phyloP scores from a whole-genome alignment of 2,888 invertebrate species.

The Ethmia dodecea region DNA sequence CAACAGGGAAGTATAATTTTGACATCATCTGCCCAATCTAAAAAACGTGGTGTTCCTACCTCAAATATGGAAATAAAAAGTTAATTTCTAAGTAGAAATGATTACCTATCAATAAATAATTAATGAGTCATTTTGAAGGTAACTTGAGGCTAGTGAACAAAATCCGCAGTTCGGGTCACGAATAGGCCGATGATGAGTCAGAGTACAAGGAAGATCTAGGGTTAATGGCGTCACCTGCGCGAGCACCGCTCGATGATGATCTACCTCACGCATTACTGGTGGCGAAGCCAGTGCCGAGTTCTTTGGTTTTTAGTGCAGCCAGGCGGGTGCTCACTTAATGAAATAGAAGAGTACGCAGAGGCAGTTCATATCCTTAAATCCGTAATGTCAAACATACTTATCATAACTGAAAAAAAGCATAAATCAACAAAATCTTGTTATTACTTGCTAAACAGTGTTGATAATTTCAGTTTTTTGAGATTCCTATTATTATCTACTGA shows the following conservation, averaged over 20 bases:
- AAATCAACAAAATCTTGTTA: no score
- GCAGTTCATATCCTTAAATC: conserved; percentile 9
- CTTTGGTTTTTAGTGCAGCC: no score
- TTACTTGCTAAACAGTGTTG: no score
- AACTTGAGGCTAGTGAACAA: conserved; percentile 48
- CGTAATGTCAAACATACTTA: no score
- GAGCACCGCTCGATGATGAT: conserved; percentile 22
- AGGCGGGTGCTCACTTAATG: no score
- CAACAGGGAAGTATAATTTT: no score
- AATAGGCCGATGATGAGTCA: conserved; percentile 57
- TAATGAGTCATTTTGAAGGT: conserved; percentile 46
- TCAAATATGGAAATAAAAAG: conserved; percentile 21
- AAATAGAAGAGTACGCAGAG: conserved; percentile 25
- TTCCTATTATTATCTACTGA: no score
- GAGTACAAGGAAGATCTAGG: conserved; percentile 63
- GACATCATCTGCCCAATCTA: no score
- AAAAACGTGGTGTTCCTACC: no score
- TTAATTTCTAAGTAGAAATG: conserved; percentile 29
- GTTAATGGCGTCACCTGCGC: conserved; percentile 57
- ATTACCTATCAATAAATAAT: conserved; percentile 28
- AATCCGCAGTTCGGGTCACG: conserved; percentile 65
- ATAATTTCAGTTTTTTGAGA: no score
- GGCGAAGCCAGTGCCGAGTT: no score
- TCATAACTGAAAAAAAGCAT: no score
- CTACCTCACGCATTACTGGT: conserved; percentile 39